Percentiles rank a stretch among this genome's conserved stretches.
Conservation (phyloP, 2,888 invertebrate genomes). For the Agrochola circellaris region DNA sequence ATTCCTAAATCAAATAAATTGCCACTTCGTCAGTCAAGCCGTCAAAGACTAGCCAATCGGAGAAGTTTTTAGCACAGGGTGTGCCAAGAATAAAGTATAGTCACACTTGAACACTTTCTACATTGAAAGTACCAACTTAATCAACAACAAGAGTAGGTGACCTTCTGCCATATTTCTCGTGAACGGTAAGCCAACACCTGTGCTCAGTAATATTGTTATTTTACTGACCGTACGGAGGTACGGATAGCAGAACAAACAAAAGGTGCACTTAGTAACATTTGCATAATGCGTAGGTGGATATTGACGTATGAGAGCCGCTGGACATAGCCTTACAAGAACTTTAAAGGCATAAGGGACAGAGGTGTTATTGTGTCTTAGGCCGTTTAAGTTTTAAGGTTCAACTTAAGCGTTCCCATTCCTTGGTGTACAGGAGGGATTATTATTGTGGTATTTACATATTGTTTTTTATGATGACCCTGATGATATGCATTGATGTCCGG, state of each 20-base stretch:
- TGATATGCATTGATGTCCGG: neutral
- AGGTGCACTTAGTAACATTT: slow-evolving; percentile 58
- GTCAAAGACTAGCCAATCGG: slow-evolving; percentile 1
- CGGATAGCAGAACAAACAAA: slow-evolving; percentile 59
- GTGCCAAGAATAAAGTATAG: neutral
- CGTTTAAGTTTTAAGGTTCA: neutral
- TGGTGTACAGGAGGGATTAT: slow-evolving; percentile 36
- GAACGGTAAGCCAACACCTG: slow-evolving; percentile 61
- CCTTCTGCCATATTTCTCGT: slow-evolving; percentile 41
- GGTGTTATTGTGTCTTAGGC: neutral
- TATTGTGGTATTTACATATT: slow-evolving; percentile 17
- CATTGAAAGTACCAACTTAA: slow-evolving; percentile 24
- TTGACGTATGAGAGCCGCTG: slow-evolving; percentile 46
- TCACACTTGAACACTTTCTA: slow-evolving; percentile 14
- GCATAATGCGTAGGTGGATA: slow-evolving; percentile 64
- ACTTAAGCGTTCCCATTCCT: slow-evolving; percentile 12
- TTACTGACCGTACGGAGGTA: slow-evolving; percentile 40
- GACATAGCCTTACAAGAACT: slow-evolving; percentile 9
- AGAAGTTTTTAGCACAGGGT: slow-evolving; percentile 14
- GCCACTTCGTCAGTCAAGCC: neutral
- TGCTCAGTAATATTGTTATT: slow-evolving; percentile 60
- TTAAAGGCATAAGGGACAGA: slow-evolving; percentile 22
- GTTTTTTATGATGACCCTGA: neutral
- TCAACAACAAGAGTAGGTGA: slow-evolving; percentile 22
- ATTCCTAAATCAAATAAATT: slow-evolving; percentile 2